Evolutionary conservation across 2,113 vertebrate genomes (phyloP), one percentile per base, ranked within the genome.

Genomic region (Ahaetulla prasina): DNA sequence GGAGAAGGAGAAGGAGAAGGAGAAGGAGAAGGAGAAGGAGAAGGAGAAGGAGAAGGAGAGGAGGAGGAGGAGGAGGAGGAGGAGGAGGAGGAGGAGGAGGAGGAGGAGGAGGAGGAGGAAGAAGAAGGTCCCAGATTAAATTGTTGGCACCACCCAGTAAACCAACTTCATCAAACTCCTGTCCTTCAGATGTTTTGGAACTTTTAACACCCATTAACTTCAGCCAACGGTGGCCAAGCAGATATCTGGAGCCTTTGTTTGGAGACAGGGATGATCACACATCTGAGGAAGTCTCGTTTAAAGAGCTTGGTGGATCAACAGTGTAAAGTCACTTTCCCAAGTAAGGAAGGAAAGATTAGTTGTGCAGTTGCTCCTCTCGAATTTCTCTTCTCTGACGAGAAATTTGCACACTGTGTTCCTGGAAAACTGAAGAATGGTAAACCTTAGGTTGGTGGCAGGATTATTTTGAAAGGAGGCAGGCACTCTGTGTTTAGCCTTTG

Each of bases 381-480:
- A 93, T 93, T 43, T 57, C 91, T 92, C 63, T 0, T 92, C 50
- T 39, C 92, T 90, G 95, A 22, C 6, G 49, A 86, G 88, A 90
- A 93, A 90, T 87, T 91, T 93, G 95, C 93, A 91, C 89, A 63
- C 84, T 80, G 90, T 93, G 88, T 55, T 85, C 85, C 85, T 92
- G 92, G 94, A 91, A 94, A 92, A 52, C 84, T 91, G 53, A 39
- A 94, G 85, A 96, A 90, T 93, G 92, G 92, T 43, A 80, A 94
- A 88, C 93, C 88, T 90, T 53, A 0, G 89, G 88, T 93, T 0
- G 90, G 94, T 97, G 97, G 96, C 96, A 96, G 74, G 91, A 94
- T 95, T 89, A 92, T 95, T 96, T 96, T 98, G 97, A 98, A 97
- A 96, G 91, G 95, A 97, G 96, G 92, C 97, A 98, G 97, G 96